Evolutionary conservation across 1,140 invertebrate genomes (phyloP).

Genomic region (Formica selysi): DNA sequence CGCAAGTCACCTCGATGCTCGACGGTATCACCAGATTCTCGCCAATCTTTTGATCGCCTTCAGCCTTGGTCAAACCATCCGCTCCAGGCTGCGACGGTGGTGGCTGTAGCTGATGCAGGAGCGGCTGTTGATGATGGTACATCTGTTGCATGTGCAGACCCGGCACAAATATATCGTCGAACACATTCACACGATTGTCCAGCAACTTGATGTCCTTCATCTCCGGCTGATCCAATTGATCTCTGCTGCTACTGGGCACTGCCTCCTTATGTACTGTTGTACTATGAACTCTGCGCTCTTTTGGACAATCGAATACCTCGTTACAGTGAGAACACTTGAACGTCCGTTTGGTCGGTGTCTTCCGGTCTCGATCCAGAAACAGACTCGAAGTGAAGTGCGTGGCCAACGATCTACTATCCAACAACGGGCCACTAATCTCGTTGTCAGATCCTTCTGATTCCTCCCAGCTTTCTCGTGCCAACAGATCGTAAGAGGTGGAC

Average conservation of each 20-base stretch:
- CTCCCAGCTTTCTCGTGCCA: slow-evolving; percentile 90
- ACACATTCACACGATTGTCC: slow-evolving; percentile 83
- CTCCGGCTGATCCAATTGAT: slow-evolving; percentile 78
- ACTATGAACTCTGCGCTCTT: slow-evolving; percentile 89
- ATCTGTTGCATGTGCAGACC: slow-evolving; percentile 82
- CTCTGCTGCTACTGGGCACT: slow-evolving; percentile 83
- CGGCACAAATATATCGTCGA: slow-evolving; percentile 84
- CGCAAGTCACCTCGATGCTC: slow-evolving; percentile 79
- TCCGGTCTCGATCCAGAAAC: slow-evolving; percentile 85
- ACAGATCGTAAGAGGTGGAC: slow-evolving; percentile 89
- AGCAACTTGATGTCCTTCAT: slow-evolving; percentile 84
- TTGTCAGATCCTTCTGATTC: slow-evolving; percentile 89
- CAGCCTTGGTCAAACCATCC: slow-evolving; percentile 74
- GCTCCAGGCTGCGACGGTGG: slow-evolving; percentile 78
- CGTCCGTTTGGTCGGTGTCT: slow-evolving; percentile 83
- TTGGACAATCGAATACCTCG: slow-evolving; percentile 88
- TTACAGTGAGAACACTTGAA: slow-evolving; percentile 89
- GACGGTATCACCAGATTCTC: slow-evolving; percentile 77
- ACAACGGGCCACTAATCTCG: slow-evolving; percentile 83
- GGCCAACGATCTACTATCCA: slow-evolving; percentile 84
- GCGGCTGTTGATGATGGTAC: slow-evolving; percentile 82
- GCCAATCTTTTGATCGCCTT: slow-evolving; percentile 79
- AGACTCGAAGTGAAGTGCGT: slow-evolving; percentile 85
- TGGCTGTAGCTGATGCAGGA: slow-evolving; percentile 84
- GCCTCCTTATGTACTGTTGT: slow-evolving; percentile 85